Base-by-base conservation (phyloP, 1,140 invertebrate genomes). In the Drosophila auraria region DNA sequence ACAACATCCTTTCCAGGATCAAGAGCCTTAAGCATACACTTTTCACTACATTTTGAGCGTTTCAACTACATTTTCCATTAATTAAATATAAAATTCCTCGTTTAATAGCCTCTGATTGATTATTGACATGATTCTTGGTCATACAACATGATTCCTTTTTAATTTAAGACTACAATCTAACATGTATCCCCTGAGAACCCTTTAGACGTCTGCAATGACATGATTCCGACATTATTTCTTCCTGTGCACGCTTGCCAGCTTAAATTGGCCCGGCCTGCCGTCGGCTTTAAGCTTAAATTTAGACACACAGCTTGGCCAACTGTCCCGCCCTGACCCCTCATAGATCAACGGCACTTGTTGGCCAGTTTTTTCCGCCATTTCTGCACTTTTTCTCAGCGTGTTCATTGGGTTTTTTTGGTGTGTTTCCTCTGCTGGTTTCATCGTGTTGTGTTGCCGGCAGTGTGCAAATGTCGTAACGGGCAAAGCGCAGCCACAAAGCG, bases 311-410 rank as follows among this genome's bases (percentile, higher is more conserved):
- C 59, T 64, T 49, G 69, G 65, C 79, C 79, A 74, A 42, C 80
- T 59, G 80, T 60, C 51, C 57, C 66, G 50, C 40, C 38, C 70
- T 74, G 56, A 73, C 45, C 70, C 71, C 71, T 30, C 71, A 75
- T 87, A 65, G 51, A 87, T 86, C 82, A 87, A 78, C 75, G 62
- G 66, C 78, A 87, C 82, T 86, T 86, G 83, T 86, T 82, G 82
- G 69, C 74, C 54, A 50, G 47, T 57, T 69, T 65, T 63, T 75
- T 71, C 23, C 62, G 20, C 60, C 51, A 23, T 54, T 68, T 69
- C 40, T 23, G 54, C 69, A 49, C n/a, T 66, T 69, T 83, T 50
- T 58, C 40, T 61, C 47, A 36, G 20, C 42, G 12, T 38, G 14
- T 9, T 57, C 36, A 57, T 40, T 8, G 20, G 33, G 7, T 4